These are phyloP conservation scores for Tachypleus tridentatus DNA, from an alignment of 1,140 invertebrate species.

Conservation along the genomic window DNA sequence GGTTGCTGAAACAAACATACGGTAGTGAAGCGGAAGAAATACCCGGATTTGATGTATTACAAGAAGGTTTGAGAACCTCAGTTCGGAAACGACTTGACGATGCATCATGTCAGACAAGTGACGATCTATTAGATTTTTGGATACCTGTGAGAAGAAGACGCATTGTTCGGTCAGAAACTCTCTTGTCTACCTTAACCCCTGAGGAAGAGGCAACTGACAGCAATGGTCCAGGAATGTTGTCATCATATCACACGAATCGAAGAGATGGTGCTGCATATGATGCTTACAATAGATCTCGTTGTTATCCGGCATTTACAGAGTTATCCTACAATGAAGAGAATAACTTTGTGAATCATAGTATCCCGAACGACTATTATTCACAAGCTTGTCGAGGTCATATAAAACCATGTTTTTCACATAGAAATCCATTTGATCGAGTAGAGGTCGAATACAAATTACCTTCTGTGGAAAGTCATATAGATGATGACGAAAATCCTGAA, in stretches of 20 bases:
- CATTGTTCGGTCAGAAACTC: constrained; percentile 12
- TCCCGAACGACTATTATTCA: no score
- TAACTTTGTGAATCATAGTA: no score
- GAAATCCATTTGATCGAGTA: constrained; percentile 5
- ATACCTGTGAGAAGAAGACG: constrained; percentile 15
- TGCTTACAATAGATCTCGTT: no score
- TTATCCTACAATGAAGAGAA: no score
- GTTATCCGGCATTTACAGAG: no score
- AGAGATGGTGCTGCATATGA: not conserved
- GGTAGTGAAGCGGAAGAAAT: constrained; percentile 17
- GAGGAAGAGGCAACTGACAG: constrained; percentile 10
- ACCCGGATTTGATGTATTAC: constrained; percentile 14
- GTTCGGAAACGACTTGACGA: constrained; percentile 11
- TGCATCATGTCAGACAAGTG: constrained; percentile 20
- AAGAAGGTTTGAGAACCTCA: constrained; percentile 2
- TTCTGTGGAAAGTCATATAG: not conserved
- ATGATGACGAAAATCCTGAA: constrained; percentile 5
- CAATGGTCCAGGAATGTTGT: not conserved
- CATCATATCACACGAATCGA: not conserved
- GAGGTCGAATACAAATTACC: constrained; percentile 16
- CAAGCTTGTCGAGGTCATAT: not conserved
- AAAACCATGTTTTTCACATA: not conserved
- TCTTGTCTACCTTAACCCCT: constrained; percentile 5
- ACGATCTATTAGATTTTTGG: constrained; percentile 21
- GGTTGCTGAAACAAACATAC: constrained; percentile 18